A percentile compares a stretch with the other conserved stretches of the same genome.
phyloP scores from a whole-genome alignment of 2,888 invertebrate genomes.

The Idaea dimidiata region DNA sequence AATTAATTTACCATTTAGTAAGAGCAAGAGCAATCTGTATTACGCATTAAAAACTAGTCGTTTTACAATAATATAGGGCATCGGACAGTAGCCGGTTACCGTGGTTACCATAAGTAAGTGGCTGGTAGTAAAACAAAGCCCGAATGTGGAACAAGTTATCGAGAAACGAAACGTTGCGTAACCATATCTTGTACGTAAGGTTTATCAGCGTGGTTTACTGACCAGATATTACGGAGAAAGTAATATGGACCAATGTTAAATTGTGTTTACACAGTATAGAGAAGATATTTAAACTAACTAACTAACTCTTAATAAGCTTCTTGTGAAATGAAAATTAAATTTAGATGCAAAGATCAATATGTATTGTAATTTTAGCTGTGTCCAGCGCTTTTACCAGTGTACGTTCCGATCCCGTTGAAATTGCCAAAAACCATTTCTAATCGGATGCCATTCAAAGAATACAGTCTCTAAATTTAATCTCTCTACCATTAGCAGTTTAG shows the following conservation, averaged over 20 bases:
- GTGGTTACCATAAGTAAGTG: conserved; percentile 30
- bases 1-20: neutral
- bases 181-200: conserved; percentile 33
- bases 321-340: too few relatives aligned
- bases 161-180: conserved; percentile 64
- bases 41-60: neutral
- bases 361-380: too few relatives aligned
- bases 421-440: too few relatives aligned
- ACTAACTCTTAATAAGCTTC: too few relatives aligned
- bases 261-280: too few relatives aligned
- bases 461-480: too few relatives aligned
- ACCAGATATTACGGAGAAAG: neutral
- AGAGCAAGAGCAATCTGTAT: neutral
- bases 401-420: too few relatives aligned
- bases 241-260: neutral
- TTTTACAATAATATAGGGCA: conserved; percentile 29
- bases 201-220: conserved; percentile 39
- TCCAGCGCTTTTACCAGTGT: too few relatives aligned
- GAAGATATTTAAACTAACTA: too few relatives aligned
- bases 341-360: too few relatives aligned
- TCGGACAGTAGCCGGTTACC: conserved; percentile 36
- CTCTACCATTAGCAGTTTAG: too few relatives aligned
- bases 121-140: conserved; percentile 58
- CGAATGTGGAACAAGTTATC: conserved; percentile 73
- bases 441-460: too few relatives aligned